Evolutionary conservation across 2,888 invertebrate species (phyloP), one percentile per base, ranked within the genome.

Genomic region (Amphipyra berbera): DNA sequence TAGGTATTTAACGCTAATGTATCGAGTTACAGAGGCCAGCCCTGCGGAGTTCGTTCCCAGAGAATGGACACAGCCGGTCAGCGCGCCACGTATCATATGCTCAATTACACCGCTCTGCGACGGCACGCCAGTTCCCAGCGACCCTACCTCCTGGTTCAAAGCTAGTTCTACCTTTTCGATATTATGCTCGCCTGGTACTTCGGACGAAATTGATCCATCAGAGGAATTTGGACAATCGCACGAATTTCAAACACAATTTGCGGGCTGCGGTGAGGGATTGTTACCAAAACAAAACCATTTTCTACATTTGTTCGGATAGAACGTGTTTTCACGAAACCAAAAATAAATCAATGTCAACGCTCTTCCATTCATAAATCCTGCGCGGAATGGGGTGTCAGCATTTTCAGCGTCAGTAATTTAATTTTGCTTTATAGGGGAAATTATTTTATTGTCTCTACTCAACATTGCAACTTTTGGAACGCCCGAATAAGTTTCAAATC

Each of bases 21-120:
- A 74, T 74, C 54, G 53, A 71, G 55, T 71, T 74, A 73, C 78
- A 58, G 61, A 67, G 74, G 71, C 69, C 83, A 88, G 78, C 89
- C 90, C 88, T 90, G 82, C 57, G 66, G 76, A 84, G 80, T 82
- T 76, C 80, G 85, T 87, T 90, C 85, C 82, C 84, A 81, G 81
- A 84, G 83, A 87, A 79, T 87, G 88, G 88, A 81, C 88, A 84
- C 90, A 89, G 88, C 84, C 88, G 90, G 87, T 77, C 86, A 88
- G 82, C 86, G 85, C 78, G 78, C 79, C 82, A 82, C 84, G 87
- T 87, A 91, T 92, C 88, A 90, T 84, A 91, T 91, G 91, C 88
- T 90, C 92, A 92, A 92, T 92, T 93, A 90, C 91, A 88, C 88
- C 78, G 81, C 79, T 68, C 78, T 71, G 79, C 83, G 78, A 86